Evolutionary conservation across 2,113 vertebrate genomes (phyloP), one percentile per base, ranked within the genome.

Genomic region (Oxyruncus cristatus): DNA sequence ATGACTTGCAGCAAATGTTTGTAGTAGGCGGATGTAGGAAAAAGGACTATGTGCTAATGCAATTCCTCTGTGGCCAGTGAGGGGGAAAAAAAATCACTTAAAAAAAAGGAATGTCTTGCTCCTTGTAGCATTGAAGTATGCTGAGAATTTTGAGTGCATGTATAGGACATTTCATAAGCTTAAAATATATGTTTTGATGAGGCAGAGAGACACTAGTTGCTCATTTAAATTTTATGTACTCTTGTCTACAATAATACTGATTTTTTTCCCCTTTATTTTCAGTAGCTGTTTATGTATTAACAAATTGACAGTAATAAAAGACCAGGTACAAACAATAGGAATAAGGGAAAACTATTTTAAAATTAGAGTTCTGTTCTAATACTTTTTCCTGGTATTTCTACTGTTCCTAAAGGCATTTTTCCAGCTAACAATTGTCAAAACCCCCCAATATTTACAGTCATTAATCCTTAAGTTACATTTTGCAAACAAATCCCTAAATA

Each of bases 1-100:
- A 82, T 94, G 93, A 93, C 85, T 91, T 93, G 92, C 79, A 95
- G 85, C 95, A 86, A 96, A 95, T 97, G 92, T 93, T 94, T 96
- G 82, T 92, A 1, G 67, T 94, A 96, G 95, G 95, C 82, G 92
- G 93, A 93, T 94, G 94, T 63, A 84, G 77, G 85, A 80, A 86
- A 52, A 88, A 96, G 75, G 85, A 59, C 63, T 55, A 1, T 95
- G 93, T 92, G 88, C 93, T 92, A 88, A 94, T 84, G 68, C 73
- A 90, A 93, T 88, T 95, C 88, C 95, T 93, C 67, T 81, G 88
- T 88, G 92, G 50, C 83, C 61, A 50, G 76, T 0, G 0, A 68
- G n/a, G 68, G 6, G 67, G 83, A 81, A 85, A 81, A 91, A 85
- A 95, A 68, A 41, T 19, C 14, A 35, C 30, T 68, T 44, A 21